Evolutionary conservation across 1,140 invertebrate species (phyloP), one percentile per base, ranked within the genome.

Genomic region (Plodia interpunctella): DNA sequence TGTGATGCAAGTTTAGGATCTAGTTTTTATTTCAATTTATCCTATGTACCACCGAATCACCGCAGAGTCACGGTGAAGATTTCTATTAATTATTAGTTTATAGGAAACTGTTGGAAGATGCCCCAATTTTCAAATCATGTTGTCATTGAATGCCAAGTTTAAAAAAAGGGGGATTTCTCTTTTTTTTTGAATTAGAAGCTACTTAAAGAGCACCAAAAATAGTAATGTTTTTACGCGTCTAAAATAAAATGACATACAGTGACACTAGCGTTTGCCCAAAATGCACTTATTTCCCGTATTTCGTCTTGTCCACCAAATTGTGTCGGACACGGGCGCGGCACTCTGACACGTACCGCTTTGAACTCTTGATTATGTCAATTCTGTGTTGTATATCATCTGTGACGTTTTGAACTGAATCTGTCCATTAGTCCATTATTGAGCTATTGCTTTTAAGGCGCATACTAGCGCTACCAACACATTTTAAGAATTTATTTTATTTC

Each of bases 341-440:
- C 59, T 50, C 54, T 56, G 30, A 53, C 38, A 61, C 30, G 4
- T 32, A 32, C 11, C 62, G 54, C 63, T 72, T 70, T 75, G 68
- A 68, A 62, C 62, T 63, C 62, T 68, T 70, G 51, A 74, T 68
- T 65, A 70, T 62, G 65, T 70, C 63, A 62, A 60, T 69, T 65
- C 58, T 62, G 44, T 60, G 57, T 55, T 51, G 52, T n/a, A n/a
- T 62, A 65, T 64, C 70, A 52, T 50, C 61, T 55, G 57, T 65
- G 66, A 68, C 66, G 57, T 65, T 65, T 65, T 55, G 57, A 63
- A 63, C 59, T 25, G 6, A 65, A 50, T 21, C 30, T 32, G 30
- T 44, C 38, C 15, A 44, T 44, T 17, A 10, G n/a, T 44, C 38
- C 38, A 44, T 44, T 44, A 8, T 44, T 10, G n/a, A 44, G 15